A percentile compares a stretch with the other conserved stretches of the same genome.
These are phyloP conservation scores for Drosophila gaucha DNA, from an alignment of 2,888 invertebrate genomes.

Conservation along the genomic window DNA sequence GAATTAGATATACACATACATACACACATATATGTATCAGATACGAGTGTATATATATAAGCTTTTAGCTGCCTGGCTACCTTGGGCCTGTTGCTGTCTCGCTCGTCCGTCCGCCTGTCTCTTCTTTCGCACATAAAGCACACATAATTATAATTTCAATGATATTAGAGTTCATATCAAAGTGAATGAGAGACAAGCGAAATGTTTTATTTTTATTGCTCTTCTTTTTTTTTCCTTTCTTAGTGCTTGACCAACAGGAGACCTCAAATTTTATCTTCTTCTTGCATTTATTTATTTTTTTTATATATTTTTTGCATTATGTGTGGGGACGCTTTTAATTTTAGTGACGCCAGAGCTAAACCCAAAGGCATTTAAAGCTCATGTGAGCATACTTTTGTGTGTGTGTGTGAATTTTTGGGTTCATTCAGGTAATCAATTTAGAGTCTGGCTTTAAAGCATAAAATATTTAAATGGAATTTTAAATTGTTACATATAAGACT, in stretches of 20 bases:
- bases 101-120: too few relatives aligned
- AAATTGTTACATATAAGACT: too few relatives aligned
- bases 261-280: not conserved
- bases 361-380: slow-evolving; percentile 20
- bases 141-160: slow-evolving; percentile 80
- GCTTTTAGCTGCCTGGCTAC: slow-evolving; percentile 16
- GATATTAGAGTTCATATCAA: slow-evolving; percentile 75
- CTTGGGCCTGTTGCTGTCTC: slow-evolving; percentile 4
- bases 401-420: not conserved
- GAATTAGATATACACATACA: slow-evolving; percentile 1
- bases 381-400: not conserved
- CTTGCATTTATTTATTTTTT: slow-evolving; percentile 7
- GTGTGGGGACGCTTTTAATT: slow-evolving; percentile 55
- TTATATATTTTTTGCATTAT: slow-evolving; percentile 25
- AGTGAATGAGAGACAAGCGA: slow-evolving; percentile 67
- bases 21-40: slow-evolving; percentile 3
- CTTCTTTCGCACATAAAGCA: slow-evolving; percentile 57
- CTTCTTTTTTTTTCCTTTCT: slow-evolving; percentile 34
- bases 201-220: slow-evolving; percentile 47
- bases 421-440: not conserved
- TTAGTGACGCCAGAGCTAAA: slow-evolving; percentile 38
- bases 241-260: slow-evolving; percentile 9
- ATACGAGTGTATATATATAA: slow-evolving; percentile 8
- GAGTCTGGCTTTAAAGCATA: not conserved
- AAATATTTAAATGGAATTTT: not conserved